phyloP scores from a whole-genome alignment of 2,113 vertebrate species.

The Cyanoderma ruficeps region DNA sequence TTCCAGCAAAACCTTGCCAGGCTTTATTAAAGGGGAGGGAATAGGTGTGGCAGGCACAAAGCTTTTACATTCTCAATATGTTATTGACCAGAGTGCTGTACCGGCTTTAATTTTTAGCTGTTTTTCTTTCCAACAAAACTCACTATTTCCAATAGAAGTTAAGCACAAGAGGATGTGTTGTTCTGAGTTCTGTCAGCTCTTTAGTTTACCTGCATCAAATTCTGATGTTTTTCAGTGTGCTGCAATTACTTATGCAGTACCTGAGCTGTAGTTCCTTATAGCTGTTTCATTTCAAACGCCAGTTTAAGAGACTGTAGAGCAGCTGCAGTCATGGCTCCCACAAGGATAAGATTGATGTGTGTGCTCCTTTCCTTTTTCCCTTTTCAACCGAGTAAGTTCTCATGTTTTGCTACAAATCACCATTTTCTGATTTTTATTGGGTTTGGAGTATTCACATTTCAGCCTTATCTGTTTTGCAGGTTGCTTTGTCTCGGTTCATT shows the following conservation, averaged over 20 bases:
- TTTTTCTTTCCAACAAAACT: not conserved
- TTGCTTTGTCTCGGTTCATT: not conserved
- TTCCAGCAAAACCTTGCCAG: not conserved
- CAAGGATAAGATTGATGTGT: not conserved
- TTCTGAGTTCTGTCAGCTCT: not conserved
- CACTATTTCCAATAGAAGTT: not conserved
- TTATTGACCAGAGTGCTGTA: not conserved
- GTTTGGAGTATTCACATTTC: not conserved
- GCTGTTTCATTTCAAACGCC: not conserved
- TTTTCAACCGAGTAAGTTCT: slow-evolving; percentile 13
- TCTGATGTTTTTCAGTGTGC: not conserved
- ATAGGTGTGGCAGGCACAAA: not conserved
- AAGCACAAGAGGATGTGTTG: not conserved
- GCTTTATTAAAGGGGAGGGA: not conserved
- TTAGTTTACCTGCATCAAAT: not conserved
- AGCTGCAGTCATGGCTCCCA: slow-evolving; percentile 5
- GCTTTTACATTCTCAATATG: not conserved
- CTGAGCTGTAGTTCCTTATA: not conserved
- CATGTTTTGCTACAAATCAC: not conserved
- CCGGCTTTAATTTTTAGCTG: not conserved
- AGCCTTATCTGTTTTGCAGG: slow-evolving; percentile 65
- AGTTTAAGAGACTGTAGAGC: not conserved
- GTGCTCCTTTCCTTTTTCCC: not conserved
- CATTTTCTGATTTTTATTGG: not conserved
- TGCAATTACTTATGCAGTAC: not conserved